These are phyloP conservation scores for Taenioides sp. DNA, from an alignment of 2,797 vertebrate genomes.

Conservation along the genomic window DNA sequence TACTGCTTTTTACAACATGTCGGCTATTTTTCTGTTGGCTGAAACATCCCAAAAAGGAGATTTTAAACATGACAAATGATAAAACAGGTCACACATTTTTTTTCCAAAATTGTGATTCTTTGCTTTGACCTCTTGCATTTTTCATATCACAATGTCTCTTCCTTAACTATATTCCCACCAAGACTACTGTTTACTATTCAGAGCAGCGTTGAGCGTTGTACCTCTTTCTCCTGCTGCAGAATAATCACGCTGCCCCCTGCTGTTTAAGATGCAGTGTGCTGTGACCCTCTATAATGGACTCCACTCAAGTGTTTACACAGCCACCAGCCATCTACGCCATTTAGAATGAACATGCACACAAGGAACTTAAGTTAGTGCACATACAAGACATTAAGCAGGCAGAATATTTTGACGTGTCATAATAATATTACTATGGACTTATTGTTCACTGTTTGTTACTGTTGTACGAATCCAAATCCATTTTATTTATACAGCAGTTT, in stretches of 20 bases:
- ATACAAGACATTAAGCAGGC: background rate
- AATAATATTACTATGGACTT: too few relatives aligned
- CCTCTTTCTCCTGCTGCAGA: slow-evolving; percentile 47
- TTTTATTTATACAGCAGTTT: too few relatives aligned
- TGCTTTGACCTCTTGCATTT: background rate
- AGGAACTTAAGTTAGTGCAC: slow-evolving; percentile 17
- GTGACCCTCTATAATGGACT: slow-evolving; percentile 66
- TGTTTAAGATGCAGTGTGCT: slow-evolving; percentile 51
- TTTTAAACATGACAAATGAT: background rate
- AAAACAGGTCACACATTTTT: background rate
- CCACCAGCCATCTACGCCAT: slow-evolving; percentile 55
- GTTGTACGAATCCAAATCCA: too few relatives aligned
- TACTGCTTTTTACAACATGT: too few relatives aligned
- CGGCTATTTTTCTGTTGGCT: too few relatives aligned
- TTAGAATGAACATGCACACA: slow-evolving; percentile 41
- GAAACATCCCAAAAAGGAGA: background rate
- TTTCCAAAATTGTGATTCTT: background rate
- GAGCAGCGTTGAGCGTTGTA: slow-evolving; percentile 10
- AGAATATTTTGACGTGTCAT: background rate
- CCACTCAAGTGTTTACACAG: slow-evolving; percentile 62
- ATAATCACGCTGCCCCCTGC: slow-evolving; percentile 12
- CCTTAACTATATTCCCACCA: slow-evolving; percentile 9
- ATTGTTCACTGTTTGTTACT: background rate
- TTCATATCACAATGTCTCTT: background rate
- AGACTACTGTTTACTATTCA: slow-evolving; percentile 54